phyloP scores from a whole-genome alignment of 2,888 invertebrate species.

The Drosophila tanythrix region DNA sequence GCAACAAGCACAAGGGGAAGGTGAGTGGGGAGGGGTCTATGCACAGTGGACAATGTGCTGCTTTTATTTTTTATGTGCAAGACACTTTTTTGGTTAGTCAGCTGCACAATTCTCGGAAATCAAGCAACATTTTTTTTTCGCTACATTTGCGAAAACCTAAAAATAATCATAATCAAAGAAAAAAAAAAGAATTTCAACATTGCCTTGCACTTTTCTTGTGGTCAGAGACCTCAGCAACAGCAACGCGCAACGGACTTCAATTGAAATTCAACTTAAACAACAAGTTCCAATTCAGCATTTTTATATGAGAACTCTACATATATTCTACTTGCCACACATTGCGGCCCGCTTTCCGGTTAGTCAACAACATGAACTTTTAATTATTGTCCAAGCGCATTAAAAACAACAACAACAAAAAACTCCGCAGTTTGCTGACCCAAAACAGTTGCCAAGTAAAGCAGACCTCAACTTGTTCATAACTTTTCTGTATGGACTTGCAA shows the following conservation, averaged over 20 bases:
- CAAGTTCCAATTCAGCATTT: conserved; percentile 65
- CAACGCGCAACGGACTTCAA: conserved; percentile 48
- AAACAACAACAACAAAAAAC: conserved; percentile 49
- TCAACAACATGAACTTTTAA: conserved; percentile 30
- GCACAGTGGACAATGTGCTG: conserved; percentile 47
- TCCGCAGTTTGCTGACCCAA: conserved; percentile 22
- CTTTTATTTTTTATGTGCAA: conserved; percentile 55
- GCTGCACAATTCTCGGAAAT: conserved; percentile 61
- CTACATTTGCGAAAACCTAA: conserved; percentile 58
- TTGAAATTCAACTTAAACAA: conserved; percentile 39
- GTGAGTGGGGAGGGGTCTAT: not conserved
- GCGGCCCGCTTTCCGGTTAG: conserved; percentile 69
- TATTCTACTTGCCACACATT: conserved; percentile 54
- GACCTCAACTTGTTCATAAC: not conserved
- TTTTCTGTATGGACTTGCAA: not conserved
- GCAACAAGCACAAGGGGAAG: not conserved
- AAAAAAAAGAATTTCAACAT: conserved; percentile 55
- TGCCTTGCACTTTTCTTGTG: conserved; percentile 67
- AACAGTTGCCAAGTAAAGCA: not conserved
- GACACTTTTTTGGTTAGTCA: conserved; percentile 48
- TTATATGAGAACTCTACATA: conserved; percentile 41
- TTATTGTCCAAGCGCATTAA: conserved; percentile 19
- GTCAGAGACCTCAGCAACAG: conserved; percentile 27
- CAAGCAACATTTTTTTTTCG: conserved; percentile 56
- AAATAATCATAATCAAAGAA: conserved; percentile 31